A percentile compares a stretch with the other conserved stretches of the same genome.
These are phyloP conservation scores for Andrena dorsata DNA, from an alignment of 2,888 invertebrate genomes.

Conservation along the genomic window DNA sequence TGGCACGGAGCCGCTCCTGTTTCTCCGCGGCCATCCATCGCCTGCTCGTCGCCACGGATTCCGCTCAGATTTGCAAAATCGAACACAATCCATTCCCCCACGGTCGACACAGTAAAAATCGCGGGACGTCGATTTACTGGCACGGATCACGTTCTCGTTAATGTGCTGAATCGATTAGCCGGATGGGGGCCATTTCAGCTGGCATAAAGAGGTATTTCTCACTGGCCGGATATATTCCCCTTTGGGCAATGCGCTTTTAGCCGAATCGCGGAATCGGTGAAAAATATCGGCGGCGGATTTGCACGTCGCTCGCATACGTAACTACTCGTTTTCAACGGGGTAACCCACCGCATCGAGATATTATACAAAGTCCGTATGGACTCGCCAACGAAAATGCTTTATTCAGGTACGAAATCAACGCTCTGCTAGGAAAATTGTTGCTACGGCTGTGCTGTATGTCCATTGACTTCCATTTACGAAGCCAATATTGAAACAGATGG, in stretches of 20 bases:
- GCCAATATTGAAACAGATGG: background rate
- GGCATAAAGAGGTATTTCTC: conserved; percentile 47
- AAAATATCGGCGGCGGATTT: conserved; percentile 5
- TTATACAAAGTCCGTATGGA: no score
- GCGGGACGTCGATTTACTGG: conserved; percentile 53
- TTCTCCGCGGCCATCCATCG: conserved; percentile 41
- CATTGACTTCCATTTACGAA: no score
- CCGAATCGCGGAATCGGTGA: conserved; percentile 1
- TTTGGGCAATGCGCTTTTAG: conserved; percentile 14
- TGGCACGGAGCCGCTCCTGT: conserved; percentile 51
- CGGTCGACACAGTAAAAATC: conserved; percentile 48
- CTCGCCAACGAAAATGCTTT: no score
- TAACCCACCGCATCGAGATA: no score
- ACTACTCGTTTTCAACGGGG: background rate
- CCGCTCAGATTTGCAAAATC: conserved; percentile 36
- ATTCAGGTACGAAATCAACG: no score
- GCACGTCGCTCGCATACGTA: background rate
- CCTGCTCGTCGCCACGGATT: conserved; percentile 29
- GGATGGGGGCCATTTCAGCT: conserved; percentile 20
- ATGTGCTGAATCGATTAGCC: conserved; percentile 69
- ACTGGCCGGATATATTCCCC: conserved; percentile 23
- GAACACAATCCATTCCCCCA: conserved; percentile 12
- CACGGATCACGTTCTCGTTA: conserved; percentile 54
- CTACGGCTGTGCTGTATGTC: no score
- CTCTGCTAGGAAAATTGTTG: no score